phyloP scores from a whole-genome alignment of 1,140 invertebrate genomes.

The Magallana angulata region DNA sequence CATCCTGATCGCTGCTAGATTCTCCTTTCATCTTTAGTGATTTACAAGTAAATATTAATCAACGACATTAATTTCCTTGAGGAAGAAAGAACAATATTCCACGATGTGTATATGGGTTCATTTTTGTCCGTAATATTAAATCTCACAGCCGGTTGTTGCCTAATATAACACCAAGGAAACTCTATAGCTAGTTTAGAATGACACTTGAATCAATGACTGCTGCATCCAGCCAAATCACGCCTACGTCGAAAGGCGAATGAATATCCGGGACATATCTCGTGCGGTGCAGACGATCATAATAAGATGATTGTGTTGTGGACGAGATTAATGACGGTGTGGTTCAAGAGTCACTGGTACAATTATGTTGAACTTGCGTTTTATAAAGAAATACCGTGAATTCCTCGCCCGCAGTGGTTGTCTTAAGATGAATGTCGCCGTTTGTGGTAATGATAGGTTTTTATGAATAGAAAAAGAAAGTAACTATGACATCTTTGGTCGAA shows the following conservation, averaged over 20 bases:
- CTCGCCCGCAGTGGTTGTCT: neutral
- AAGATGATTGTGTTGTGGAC: neutral
- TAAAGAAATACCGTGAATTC: neutral
- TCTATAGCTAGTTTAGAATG: neutral
- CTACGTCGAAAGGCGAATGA: constrained; percentile 6
- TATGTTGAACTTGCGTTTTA: neutral
- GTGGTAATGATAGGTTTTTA: neutral
- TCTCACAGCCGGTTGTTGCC: neutral
- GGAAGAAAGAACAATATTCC: too few species aligned
- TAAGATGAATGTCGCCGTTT: neutral
- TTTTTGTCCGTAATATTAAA: neutral
- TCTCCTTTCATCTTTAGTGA: constrained; percentile 13
- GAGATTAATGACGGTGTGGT: neutral
- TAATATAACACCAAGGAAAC: neutral
- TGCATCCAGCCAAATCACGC: constrained; percentile 5
- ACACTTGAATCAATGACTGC: neutral
- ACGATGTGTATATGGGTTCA: neutral
- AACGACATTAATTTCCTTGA: too few species aligned
- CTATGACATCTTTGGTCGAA: neutral
- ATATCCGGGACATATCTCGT: neutral
- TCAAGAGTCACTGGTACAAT: constrained; percentile 23
- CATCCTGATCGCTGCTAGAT: neutral
- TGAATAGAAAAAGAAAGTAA: neutral
- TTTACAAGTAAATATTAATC: neutral
- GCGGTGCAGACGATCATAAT: neutral